Percentiles rank a stretch among this genome's conserved stretches.
phyloP scores from a whole-genome alignment of 2,113 vertebrate genomes.

The Muntiacus muntjak region DNA sequence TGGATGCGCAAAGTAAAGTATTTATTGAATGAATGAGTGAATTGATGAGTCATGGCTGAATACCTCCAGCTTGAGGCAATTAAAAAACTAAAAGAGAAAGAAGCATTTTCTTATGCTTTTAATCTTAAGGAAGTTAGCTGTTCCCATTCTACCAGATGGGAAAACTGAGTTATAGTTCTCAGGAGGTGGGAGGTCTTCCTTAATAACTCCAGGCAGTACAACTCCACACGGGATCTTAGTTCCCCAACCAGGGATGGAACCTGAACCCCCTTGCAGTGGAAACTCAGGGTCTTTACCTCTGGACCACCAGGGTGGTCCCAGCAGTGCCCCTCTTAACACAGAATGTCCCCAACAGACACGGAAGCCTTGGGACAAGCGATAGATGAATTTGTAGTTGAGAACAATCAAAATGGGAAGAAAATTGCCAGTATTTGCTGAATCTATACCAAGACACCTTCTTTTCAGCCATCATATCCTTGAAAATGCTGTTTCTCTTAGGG shows the following conservation, averaged over 20 bases:
- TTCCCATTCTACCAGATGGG: background rate
- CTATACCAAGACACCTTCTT: background rate
- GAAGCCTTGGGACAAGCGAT: background rate
- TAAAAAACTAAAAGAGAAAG: background rate
- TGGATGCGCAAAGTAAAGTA: background rate
- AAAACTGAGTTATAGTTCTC: background rate
- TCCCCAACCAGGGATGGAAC: background rate
- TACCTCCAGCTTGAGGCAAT: background rate
- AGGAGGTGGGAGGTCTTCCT: background rate
- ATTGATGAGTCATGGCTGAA: background rate
- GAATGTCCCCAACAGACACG: background rate
- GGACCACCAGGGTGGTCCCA: background rate
- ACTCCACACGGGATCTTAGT: background rate
- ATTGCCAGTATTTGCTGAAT: background rate
- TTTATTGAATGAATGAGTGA: background rate
- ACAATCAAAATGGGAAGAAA: background rate
- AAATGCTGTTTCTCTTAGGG: background rate
- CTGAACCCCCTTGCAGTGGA: background rate
- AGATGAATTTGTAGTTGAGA: background rate
- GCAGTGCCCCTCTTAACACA: background rate
- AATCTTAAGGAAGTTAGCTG: background rate
- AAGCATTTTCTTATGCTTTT: background rate
- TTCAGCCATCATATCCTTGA: background rate
- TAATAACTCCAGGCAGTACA: background rate
- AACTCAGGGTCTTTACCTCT: background rate